These are phyloP conservation scores for Drosophila equinoxialis DNA, from an alignment of 1,140 invertebrate species.

Conservation along the genomic window DNA sequence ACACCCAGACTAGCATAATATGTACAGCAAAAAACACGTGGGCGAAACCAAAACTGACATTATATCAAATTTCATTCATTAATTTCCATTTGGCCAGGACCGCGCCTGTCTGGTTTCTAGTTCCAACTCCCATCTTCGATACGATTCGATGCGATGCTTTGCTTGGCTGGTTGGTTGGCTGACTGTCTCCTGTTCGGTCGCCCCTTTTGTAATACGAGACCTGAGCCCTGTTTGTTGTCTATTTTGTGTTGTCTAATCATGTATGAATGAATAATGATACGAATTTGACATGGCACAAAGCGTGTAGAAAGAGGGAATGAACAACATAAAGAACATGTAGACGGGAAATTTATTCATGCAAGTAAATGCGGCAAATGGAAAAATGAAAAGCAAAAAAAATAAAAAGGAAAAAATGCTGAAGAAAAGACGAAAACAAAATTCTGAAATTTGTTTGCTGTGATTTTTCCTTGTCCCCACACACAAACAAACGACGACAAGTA, in stretches of 20 bases:
- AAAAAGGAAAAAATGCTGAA: background rate
- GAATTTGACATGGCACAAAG: constrained; percentile 79
- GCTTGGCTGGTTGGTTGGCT: constrained; percentile 27
- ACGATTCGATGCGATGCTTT: background rate
- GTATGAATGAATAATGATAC: constrained; percentile 81
- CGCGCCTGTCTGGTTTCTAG: constrained; percentile 65
- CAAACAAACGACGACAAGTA: constrained; percentile 17
- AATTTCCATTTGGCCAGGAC: constrained; percentile 79
- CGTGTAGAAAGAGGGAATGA: constrained; percentile 27
- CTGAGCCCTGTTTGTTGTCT: constrained; percentile 55
- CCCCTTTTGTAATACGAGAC: constrained; percentile 65
- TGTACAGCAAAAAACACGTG: constrained; percentile 1
- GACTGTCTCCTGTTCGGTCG: constrained; percentile 3
- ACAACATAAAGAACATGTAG: constrained; percentile 66
- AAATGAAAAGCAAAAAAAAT: constrained; percentile 39
- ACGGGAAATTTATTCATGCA: constrained; percentile 75
- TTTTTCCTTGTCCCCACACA: constrained; percentile 26
- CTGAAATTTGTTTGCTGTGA: constrained; percentile 41
- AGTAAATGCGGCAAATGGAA: constrained; percentile 63
- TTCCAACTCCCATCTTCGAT: constrained; percentile 1
- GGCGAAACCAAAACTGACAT: constrained; percentile 51
- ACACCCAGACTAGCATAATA: background rate
- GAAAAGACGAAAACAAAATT: constrained; percentile 14
- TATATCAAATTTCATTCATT: constrained; percentile 82
- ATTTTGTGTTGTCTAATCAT: constrained; percentile 74